Evolutionary conservation across 2,797 vertebrate species (phyloP).

Genomic region (Pantherophis vulpinus): DNA sequence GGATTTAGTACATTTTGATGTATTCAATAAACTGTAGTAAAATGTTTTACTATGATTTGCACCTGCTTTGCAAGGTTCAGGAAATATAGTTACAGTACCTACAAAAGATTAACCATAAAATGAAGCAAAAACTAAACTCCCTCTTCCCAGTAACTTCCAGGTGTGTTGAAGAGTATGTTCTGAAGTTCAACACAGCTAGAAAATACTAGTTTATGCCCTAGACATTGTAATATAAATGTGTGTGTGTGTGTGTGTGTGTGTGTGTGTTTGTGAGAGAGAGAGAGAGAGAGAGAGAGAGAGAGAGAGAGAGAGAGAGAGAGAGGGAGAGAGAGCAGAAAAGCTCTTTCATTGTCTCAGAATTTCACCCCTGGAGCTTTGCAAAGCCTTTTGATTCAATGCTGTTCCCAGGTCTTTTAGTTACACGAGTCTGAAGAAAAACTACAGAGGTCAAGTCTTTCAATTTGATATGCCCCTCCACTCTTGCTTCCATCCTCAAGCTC

Average conservation of each 20-base stretch:
- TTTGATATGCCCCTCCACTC: neutral
- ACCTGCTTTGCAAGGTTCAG: neutral
- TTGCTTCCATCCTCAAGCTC: neutral
- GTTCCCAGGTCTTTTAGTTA: constrained; percentile 31
- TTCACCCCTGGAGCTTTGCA: neutral
- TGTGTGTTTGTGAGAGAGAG: too few relatives aligned
- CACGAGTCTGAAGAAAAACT: neutral
- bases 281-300: too few relatives aligned
- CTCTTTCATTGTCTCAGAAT: neutral
- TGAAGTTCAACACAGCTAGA: neutral
- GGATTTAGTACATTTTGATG: neutral
- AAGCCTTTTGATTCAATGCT: constrained; percentile 3
- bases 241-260: too few relatives aligned
- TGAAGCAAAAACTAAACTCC: neutral
- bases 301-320: neutral
- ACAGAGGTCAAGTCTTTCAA: neutral
- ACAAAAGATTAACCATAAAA: neutral
- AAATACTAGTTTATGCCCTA: neutral
- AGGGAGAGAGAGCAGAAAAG: neutral
- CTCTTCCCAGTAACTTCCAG: neutral
- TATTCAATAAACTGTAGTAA: neutral
- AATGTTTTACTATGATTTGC: neutral
- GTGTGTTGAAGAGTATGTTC: neutral
- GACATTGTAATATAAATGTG: neutral
- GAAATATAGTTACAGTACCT: neutral